Conservation (phyloP, 2,888 invertebrate genomes). For the Bibio marci region DNA sequence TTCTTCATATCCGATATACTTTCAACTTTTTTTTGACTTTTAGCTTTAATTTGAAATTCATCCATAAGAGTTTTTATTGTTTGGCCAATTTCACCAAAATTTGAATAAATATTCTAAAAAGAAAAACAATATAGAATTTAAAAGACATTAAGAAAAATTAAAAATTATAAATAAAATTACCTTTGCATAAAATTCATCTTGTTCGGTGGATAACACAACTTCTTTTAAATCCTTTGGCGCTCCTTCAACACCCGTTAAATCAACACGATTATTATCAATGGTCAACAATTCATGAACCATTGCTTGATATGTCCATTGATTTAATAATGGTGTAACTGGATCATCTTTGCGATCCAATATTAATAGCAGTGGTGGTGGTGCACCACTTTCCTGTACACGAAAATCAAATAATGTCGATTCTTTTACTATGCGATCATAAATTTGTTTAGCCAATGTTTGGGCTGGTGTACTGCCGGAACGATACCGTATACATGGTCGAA, state of each 20-base stretch:
- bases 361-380: constrained; percentile 61
- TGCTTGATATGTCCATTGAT: constrained; percentile 99
- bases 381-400: constrained; percentile 41
- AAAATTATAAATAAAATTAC: constrained; percentile 28
- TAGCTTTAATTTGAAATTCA: constrained; percentile 89
- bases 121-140: constrained; percentile 5
- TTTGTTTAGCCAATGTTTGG: constrained; percentile 66
- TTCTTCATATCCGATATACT: constrained; percentile 98
- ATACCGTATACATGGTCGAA: constrained; percentile 76
- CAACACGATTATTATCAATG: constrained; percentile 87
- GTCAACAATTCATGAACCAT: constrained; percentile 97
- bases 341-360: constrained; percentile 89
- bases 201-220: constrained; percentile 84
- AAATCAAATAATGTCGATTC: constrained; percentile 81
- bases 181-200: constrained; percentile 93
- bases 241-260: constrained; percentile 65
- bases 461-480: constrained; percentile 75
- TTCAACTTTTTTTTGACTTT: constrained; percentile 93
- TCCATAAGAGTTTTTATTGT: constrained; percentile 96
- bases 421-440: constrained; percentile 69
- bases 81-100: constrained; percentile 97
- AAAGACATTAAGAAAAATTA: constrained; percentile 2
- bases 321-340: constrained; percentile 87
- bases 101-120: constrained; percentile 72
- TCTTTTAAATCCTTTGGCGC: constrained; percentile 80